Base-by-base conservation (phyloP, 2,113 vertebrate genomes). In the Sinosuthora webbiana region DNA sequence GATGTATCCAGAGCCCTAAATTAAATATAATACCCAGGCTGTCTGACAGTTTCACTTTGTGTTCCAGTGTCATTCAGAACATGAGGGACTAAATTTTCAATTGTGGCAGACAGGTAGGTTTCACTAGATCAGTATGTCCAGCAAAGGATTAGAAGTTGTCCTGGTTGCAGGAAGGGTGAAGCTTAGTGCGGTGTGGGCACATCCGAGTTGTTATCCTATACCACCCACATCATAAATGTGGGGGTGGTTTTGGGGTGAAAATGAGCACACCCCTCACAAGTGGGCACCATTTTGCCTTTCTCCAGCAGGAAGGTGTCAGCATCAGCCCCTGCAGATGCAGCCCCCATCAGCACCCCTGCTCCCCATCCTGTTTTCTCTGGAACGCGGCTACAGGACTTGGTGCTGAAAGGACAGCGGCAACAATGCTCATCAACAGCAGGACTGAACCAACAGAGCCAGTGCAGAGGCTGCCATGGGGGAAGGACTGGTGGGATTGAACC, bases 381-480 rank as follows among this genome's bases (percentile, higher is more conserved):
- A 42, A 15, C 0, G 1, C 8, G 25, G 37, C 42, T 22, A 5
- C 35, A 35, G 42, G 31, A 33, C 9, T 0, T 5, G 25, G 67
- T 37, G 44, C 52, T 44, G 33, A 20, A 67, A 33, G 52, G 44
- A 67, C 37, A 74, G 44, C 1, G 6, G 27, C 77, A 57, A 4
- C 27, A 27, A 20, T 1, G 2, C 12, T 2, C 49, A 14, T 3
- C n/a, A 7, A 3, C 14, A 22, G 18, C 28, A 65, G 52, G 2
- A 24, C 52, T 50, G 68, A 37, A 44, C 35, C 3, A 2, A 33
- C 31, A 44, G 59, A 10, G 23, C 22, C 10, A 2, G 5, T 0
- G 57, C 35, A 73, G 31, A 8, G 11, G 6, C 52, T 67, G 62
- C 52, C 62, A 42, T 0, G 0, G 41, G 8, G 60, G 6, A 57